Conservation (phyloP, 1,140 invertebrate species). For the Mizuhopecten yessoensis region DNA sequence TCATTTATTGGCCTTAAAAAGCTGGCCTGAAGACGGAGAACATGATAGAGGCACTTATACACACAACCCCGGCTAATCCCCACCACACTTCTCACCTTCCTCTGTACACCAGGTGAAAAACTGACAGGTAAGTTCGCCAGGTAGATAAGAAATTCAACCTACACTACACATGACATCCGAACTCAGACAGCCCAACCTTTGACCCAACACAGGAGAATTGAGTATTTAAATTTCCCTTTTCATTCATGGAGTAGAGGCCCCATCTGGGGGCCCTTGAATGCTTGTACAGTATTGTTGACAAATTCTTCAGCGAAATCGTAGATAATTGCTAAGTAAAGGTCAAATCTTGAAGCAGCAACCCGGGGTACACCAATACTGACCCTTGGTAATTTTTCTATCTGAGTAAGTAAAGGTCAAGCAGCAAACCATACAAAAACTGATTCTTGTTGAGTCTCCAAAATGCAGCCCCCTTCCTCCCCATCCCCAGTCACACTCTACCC, state of each 20-base stretch:
- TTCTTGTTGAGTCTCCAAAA: no score
- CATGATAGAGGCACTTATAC: background rate
- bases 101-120: constrained; percentile 9
- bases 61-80: background rate
- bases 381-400: no score
- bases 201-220: background rate
- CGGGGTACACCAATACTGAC: no score
- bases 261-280: background rate
- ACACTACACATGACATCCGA: constrained; percentile 24
- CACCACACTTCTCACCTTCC: constrained; percentile 1
- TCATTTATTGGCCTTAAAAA: background rate
- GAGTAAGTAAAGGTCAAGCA: no score
- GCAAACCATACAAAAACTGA: no score
- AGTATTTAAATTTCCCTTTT: constrained; percentile 35
- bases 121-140: background rate
- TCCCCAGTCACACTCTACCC: no score
- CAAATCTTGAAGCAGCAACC: background rate
- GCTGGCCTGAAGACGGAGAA: background rate
- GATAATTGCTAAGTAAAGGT: background rate
- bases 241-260: constrained; percentile 1
- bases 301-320: no score
- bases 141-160: constrained; percentile 27
- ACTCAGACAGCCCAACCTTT: background rate
- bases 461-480: no score
- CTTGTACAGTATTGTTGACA: no score